A percentile compares a stretch with the other conserved stretches of the same genome.
Evolutionary conservation across 2,888 invertebrate genomes (phyloP).

Genomic region (Phyto melanocephala): DNA sequence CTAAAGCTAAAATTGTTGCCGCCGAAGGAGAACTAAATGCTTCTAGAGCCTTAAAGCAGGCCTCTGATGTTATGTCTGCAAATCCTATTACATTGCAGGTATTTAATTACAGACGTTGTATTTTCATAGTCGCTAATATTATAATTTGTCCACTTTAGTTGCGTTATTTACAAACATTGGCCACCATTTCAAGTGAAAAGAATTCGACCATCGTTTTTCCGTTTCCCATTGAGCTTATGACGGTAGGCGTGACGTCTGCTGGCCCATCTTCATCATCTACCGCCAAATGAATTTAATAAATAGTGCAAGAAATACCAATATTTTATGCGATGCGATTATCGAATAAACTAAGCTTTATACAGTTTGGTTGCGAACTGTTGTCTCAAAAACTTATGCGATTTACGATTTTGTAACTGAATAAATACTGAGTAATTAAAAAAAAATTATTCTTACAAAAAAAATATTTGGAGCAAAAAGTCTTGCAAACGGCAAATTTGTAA

Average conservation of each 20-base stretch:
- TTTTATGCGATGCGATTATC: no score
- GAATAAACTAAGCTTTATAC: no score
- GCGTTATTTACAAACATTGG: conserved; percentile 71
- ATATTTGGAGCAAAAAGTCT: no score
- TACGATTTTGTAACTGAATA: no score
- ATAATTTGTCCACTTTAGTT: conserved; percentile 61
- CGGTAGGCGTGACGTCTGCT: neutral
- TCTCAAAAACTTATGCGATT: no score
- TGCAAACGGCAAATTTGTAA: no score
- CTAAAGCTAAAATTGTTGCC: conserved; percentile 73
- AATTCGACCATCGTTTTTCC: conserved; percentile 70
- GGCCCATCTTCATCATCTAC: neutral
- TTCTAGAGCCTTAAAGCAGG: conserved; percentile 70
- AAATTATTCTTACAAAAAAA: no score
- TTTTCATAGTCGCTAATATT: neutral
- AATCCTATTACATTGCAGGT: conserved; percentile 73
- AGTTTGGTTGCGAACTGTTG: no score
- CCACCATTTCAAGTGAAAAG: conserved; percentile 70
- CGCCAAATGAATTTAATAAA: neutral
- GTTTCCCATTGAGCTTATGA: conserved; percentile 69
- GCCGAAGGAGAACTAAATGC: conserved; percentile 73
- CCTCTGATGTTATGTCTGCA: conserved; percentile 72
- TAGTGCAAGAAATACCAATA: no score
- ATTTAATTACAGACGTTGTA: neutral
- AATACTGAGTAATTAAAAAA: no score